These are phyloP conservation scores for Drymodes brunneopygia DNA, from an alignment of 2,113 vertebrate species.

Conservation along the genomic window DNA sequence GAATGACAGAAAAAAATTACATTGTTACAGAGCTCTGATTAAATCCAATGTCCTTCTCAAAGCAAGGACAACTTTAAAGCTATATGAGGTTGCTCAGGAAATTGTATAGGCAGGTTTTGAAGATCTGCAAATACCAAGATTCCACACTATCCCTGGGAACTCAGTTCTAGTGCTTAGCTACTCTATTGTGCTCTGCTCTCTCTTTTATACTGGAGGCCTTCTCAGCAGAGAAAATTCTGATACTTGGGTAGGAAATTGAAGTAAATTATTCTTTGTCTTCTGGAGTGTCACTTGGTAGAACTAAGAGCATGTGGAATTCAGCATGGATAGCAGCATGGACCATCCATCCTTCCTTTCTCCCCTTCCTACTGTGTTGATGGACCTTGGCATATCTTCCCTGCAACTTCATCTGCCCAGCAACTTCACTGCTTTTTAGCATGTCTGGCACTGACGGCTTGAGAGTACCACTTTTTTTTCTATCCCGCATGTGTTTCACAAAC, in stretches of 20 bases:
- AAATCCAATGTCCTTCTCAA: not conserved
- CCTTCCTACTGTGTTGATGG: not conserved
- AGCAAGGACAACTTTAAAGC: not conserved
- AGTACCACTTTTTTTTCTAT: not conserved
- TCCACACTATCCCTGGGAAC: not conserved
- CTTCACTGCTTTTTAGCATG: not conserved
- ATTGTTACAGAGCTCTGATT: not conserved
- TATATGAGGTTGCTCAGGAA: not conserved
- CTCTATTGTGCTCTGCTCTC: not conserved
- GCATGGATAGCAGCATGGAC: not conserved
- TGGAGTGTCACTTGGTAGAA: not conserved
- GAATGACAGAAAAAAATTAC: not conserved
- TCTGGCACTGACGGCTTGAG: not conserved
- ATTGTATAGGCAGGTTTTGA: not conserved
- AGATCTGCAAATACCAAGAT: not conserved
- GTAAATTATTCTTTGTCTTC: not conserved
- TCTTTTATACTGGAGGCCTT: not conserved
- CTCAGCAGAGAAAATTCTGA: not conserved
- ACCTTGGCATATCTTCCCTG: not conserved
- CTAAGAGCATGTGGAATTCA: not conserved
- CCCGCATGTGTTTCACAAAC: not conserved
- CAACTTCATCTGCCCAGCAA: not conserved
- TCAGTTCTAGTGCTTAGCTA: not conserved
- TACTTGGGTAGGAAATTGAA: not conserved
- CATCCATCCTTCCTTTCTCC: not conserved